Conservation (phyloP, 2,113 vertebrate genomes). For the Craseonycteris thonglongyai region DNA sequence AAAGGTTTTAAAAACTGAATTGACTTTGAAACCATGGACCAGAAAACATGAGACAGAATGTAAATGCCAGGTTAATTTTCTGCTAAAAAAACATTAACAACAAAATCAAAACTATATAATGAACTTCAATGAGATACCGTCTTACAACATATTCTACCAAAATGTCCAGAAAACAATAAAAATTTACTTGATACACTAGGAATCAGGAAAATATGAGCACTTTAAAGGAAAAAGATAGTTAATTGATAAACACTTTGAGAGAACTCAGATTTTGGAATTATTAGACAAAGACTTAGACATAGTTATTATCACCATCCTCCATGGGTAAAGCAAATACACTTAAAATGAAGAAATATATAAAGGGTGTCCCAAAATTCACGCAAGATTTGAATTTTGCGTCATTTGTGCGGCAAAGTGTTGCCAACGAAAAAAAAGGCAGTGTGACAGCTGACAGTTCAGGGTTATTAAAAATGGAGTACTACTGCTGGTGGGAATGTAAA, state of each 20-base stretch:
- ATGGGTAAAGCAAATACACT: too few relatives aligned
- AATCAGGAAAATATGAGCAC: not conserved
- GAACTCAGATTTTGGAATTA: not conserved
- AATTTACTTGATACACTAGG: too few relatives aligned
- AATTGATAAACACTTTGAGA: not conserved
- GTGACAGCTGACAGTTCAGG: too few relatives aligned
- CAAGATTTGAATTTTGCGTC: too few relatives aligned
- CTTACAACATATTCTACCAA: too few relatives aligned
- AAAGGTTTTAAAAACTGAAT: not conserved
- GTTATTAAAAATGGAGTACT: too few relatives aligned
- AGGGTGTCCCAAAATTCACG: too few relatives aligned
- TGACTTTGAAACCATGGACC: not conserved
- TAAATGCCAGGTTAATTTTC: not conserved
- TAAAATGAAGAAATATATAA: too few relatives aligned
- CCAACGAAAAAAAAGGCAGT: too few relatives aligned
- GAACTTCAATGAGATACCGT: not conserved
- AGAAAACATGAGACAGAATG: not conserved
- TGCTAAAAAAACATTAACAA: not conserved
- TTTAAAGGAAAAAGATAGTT: not conserved
- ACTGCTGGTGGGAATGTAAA: too few relatives aligned
- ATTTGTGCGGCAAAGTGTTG: too few relatives aligned
- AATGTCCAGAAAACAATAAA: too few relatives aligned
- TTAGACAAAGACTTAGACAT: not conserved
- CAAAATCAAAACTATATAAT: not conserved
- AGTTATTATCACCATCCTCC: not conserved